These are phyloP conservation scores for Sturmia bella DNA, from an alignment of 2,888 invertebrate genomes.

Conservation along the genomic window DNA sequence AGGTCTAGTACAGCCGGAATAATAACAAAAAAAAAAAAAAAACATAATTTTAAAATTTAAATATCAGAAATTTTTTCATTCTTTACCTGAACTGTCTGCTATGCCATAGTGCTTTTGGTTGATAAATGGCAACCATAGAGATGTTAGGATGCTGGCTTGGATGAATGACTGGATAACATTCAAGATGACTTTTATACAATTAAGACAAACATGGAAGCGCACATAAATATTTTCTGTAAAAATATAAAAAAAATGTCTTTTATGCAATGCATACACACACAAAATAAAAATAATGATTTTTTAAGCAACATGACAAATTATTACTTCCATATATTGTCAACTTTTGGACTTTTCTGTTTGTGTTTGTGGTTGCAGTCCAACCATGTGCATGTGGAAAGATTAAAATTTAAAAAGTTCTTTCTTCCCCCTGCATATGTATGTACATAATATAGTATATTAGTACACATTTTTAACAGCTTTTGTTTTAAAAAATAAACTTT, in stretches of 20 bases:
- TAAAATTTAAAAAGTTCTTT: constrained; percentile 12
- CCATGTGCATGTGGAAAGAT: background rate
- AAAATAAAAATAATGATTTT: constrained; percentile 16
- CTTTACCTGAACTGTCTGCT: constrained; percentile 5
- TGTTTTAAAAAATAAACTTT: constrained; percentile 55
- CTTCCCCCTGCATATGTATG: background rate
- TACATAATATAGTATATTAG: constrained; percentile 15
- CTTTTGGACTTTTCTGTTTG: constrained; percentile 48
- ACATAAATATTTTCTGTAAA: constrained; percentile 56
- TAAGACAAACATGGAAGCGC: constrained; percentile 61
- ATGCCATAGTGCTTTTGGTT: constrained; percentile 30
- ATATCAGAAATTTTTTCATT: background rate
- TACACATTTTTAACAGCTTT: constrained; percentile 14
- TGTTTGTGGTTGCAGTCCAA: constrained; percentile 39
- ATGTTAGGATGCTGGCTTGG: constrained; percentile 40
- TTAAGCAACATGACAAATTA: constrained; percentile 55
- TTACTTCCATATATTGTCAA: constrained; percentile 48
- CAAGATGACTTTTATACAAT: constrained; percentile 66
- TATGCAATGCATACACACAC: background rate
- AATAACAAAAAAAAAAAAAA: too few relatives aligned
- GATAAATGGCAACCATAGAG: constrained; percentile 39
- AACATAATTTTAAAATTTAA: background rate
- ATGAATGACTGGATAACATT: constrained; percentile 48
- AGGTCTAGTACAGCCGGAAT: too few relatives aligned
- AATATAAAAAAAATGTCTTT: constrained; percentile 35